Percentiles rank a stretch among this genome's conserved stretches.
These are phyloP conservation scores for Tetragonisca angustula DNA, from an alignment of 2,888 invertebrate genomes.

Conservation along the genomic window DNA sequence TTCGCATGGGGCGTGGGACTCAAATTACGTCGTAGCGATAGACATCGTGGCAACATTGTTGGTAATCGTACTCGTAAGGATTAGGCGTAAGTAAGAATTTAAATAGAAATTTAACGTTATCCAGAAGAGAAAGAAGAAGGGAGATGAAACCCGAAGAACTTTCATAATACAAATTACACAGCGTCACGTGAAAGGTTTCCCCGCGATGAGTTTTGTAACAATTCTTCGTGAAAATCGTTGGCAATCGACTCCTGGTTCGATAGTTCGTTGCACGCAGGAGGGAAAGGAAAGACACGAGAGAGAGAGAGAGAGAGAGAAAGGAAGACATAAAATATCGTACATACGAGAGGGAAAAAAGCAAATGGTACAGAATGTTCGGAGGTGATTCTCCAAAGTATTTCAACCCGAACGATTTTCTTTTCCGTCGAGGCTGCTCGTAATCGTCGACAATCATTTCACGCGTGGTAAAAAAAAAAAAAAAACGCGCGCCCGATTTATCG, in stretches of 20 bases:
- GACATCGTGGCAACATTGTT: slow-evolving; percentile 48
- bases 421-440: slow-evolving; percentile 23
- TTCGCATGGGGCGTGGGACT: slow-evolving; percentile 63
- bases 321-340: neutral
- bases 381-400: slow-evolving; percentile 20
- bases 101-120: slow-evolving; percentile 14
- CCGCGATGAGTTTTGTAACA: slow-evolving; percentile 5
- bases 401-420: slow-evolving; percentile 19
- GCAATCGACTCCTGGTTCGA: slow-evolving; percentile 36
- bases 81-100: slow-evolving; percentile 19
- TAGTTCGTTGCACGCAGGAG: neutral
- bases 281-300: neutral
- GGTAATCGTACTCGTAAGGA: slow-evolving; percentile 27
- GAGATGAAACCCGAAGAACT: slow-evolving; percentile 2
- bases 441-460: slow-evolving; percentile 61
- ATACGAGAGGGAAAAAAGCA: neutral
- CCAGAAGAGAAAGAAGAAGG: neutral
- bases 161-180: neutral
- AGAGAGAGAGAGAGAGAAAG: neutral
- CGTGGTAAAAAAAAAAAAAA: neutral
- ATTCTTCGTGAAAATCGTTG: neutral
- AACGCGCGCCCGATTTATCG: slow-evolving; percentile 12
- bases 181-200: neutral
- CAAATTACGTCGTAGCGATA: slow-evolving; percentile 61
- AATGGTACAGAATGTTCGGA: neutral